Conservation (phyloP, 1,140 invertebrate species). For the Halesus radiatus region DNA sequence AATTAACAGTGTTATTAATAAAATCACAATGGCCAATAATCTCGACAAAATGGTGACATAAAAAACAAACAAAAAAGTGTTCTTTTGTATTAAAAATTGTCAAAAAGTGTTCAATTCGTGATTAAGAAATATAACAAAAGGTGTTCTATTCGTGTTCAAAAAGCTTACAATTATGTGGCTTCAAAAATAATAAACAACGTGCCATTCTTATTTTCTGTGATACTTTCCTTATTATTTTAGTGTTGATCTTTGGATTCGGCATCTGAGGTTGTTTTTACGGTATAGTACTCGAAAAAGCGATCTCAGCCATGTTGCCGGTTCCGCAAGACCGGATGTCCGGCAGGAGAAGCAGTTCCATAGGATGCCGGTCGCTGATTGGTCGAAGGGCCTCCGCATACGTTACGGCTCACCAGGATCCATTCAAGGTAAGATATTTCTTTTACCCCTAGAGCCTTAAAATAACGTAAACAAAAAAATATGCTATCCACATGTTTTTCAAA, state of each 20-base stretch:
- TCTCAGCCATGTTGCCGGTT: conserved; percentile 62
- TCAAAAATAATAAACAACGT: too few relatives aligned
- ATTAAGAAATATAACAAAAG: background rate
- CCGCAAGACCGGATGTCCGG: conserved; percentile 71
- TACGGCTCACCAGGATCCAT: conserved; percentile 68
- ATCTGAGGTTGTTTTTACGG: background rate
- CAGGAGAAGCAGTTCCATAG: conserved; percentile 72
- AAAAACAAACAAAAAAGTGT: too few relatives aligned
- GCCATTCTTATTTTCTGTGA: too few relatives aligned
- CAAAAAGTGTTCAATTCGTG: background rate
- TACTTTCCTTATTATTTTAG: too few relatives aligned
- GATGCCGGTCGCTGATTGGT: conserved; percentile 71
- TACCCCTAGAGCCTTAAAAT: too few relatives aligned
- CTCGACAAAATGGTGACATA: background rate
- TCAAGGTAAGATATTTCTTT: conserved; percentile 64
- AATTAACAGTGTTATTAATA: background rate
- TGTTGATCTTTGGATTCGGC: too few relatives aligned
- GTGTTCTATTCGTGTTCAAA: background rate
- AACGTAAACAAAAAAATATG: too few relatives aligned
- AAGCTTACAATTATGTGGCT: background rate
- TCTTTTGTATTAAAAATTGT: background rate
- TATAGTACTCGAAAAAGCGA: background rate
- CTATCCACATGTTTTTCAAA: too few relatives aligned
- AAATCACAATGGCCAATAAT: background rate
- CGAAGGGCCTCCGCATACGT: conserved; percentile 70